These are phyloP conservation scores for Daubentonia madagascariensis DNA, from an alignment of 2,113 vertebrate genomes.

Conservation along the genomic window DNA sequence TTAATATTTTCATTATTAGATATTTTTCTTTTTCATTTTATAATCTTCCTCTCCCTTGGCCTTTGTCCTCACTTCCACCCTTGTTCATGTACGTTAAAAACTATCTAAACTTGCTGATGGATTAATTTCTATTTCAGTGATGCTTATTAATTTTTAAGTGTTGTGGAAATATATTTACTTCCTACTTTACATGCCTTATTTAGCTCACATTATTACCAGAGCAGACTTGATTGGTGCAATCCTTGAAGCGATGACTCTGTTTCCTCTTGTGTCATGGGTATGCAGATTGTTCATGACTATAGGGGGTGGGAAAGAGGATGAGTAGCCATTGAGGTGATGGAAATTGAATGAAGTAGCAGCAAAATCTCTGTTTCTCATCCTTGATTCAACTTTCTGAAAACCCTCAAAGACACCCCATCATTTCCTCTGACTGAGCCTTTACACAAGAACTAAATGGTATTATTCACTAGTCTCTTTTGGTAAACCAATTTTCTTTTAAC, in stretches of 20 bases:
- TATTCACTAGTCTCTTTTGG: not conserved
- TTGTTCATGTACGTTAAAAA: not conserved
- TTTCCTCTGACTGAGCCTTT: not conserved
- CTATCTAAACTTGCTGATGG: not conserved
- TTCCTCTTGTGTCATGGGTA: not conserved
- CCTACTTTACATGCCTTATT: not conserved
- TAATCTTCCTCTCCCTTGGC: not conserved
- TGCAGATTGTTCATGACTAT: not conserved
- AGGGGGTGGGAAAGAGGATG: not conserved
- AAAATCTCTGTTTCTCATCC: not conserved
- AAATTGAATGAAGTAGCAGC: not conserved
- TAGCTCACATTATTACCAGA: not conserved
- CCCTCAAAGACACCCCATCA: not conserved
- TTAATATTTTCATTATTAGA: not conserved
- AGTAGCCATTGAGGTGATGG: not conserved
- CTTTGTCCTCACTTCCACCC: not conserved
- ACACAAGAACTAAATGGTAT: not conserved
- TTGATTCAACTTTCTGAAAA: constrained; percentile 27
- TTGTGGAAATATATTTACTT: not conserved
- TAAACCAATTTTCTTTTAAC: not conserved
- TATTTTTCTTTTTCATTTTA: not conserved
- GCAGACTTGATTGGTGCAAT: not conserved
- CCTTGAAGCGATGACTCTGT: not conserved
- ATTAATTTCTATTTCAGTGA: constrained; percentile 11
- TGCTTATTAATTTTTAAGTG: not conserved